phyloP scores from a whole-genome alignment of 1,140 invertebrate species.

The Aporrectodea caliginosa region DNA sequence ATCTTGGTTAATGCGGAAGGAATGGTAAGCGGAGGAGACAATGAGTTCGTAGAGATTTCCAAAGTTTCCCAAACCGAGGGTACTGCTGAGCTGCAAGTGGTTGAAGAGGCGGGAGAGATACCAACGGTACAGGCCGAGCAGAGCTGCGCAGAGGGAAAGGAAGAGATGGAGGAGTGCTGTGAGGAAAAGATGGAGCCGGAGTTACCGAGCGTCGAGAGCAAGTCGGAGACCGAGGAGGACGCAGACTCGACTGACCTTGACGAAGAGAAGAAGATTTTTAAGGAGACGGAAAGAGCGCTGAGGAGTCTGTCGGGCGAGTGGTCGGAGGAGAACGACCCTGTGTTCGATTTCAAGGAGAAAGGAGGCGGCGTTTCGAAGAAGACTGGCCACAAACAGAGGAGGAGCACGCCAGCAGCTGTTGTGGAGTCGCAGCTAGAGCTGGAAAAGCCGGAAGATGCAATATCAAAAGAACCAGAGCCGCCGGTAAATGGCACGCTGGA shows the following conservation, averaged over 20 bases:
- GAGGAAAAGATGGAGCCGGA: not conserved
- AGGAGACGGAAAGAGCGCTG: conserved; percentile 78
- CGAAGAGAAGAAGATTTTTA: conserved; percentile 72
- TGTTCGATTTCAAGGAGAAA: conserved; percentile 58
- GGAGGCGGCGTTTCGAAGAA: conserved; percentile 64
- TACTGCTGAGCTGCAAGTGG: too few species aligned
- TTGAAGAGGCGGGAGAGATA: too few species aligned
- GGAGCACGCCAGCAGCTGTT: too few species aligned
- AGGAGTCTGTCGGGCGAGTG: conserved; percentile 70
- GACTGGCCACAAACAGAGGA: not conserved
- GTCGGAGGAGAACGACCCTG: conserved; percentile 30
- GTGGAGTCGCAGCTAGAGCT: not conserved
- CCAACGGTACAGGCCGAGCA: too few species aligned
- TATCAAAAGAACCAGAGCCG: conserved; percentile 6
- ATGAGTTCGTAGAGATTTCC: too few species aligned
- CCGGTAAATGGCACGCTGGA: conserved; percentile 7
- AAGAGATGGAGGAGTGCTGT: not conserved
- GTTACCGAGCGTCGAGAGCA: not conserved
- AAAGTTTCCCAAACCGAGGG: too few species aligned
- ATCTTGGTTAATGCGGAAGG: not conserved
- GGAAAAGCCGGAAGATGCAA: conserved; percentile 1
- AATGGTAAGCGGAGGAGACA: too few species aligned
- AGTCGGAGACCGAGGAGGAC: conserved; percentile 26
- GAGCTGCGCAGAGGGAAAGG: too few species aligned
- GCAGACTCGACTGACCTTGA: conserved; percentile 49